These are phyloP conservation scores for Eonycteris spelaea DNA, from an alignment of 2,113 vertebrate species.

Conservation along the genomic window DNA sequence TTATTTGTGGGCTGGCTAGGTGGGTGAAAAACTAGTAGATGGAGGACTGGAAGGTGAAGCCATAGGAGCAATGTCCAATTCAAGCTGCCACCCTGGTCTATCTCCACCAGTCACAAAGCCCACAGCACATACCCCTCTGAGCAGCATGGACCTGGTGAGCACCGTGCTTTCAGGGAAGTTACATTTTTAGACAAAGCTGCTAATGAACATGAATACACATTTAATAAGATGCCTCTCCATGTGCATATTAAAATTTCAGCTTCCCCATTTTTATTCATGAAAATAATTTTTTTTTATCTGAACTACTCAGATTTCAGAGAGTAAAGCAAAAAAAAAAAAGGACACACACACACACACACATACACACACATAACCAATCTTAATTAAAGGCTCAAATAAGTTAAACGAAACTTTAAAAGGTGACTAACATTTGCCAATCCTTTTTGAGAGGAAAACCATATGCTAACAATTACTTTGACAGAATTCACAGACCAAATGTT, in stretches of 20 bases:
- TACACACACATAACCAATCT: not conserved
- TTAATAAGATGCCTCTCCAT: not conserved
- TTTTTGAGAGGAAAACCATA: constrained; percentile 17
- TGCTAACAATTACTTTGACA: constrained; percentile 29
- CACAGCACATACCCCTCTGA: not conserved
- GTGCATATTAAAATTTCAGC: not conserved
- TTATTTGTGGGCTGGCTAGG: not conserved
- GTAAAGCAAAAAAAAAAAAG: constrained; percentile 19
- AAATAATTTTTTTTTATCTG: not conserved
- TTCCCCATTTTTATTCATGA: not conserved
- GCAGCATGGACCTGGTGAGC: fast-evolving
- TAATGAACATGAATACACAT: not conserved
- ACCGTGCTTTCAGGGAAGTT: not conserved
- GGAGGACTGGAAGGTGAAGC: not conserved
- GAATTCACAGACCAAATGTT: constrained; percentile 31
- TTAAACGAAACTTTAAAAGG: not conserved
- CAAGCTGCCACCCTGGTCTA: not conserved
- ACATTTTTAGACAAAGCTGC: not conserved
- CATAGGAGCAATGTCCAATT: not conserved
- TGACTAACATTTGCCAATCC: not conserved
- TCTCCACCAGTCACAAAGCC: not conserved
- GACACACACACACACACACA: not conserved
- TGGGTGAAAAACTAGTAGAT: not conserved
- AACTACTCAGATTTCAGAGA: constrained; percentile 17
- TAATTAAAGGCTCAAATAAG: not conserved